Evolutionary conservation across 1,140 invertebrate genomes (phyloP), one percentile per base, ranked within the genome.

Genomic region (Drosophila quadrilineata): DNA sequence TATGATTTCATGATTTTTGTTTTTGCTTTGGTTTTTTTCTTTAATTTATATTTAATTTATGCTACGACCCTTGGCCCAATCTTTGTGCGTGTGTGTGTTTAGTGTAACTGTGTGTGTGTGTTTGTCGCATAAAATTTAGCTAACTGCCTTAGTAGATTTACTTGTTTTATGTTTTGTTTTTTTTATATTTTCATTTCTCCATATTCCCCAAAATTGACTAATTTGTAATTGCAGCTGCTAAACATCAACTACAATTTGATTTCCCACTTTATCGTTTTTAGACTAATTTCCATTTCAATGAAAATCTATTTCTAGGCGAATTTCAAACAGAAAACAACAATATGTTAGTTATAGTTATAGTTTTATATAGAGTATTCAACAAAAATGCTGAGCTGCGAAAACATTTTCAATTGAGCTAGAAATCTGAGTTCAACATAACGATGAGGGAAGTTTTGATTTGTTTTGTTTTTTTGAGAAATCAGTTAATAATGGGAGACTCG

Each of bases 171-270:
- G n/a, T 68, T 72, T 71, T 68, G 71, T 72, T 52, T 49, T 59
- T 56, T 46, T 22, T 14, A 17, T 21, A 6, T 0, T 9, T 21
- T 26, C n/a, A 12, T 9, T 35, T 35, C 28, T 62, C 36, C 24
- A 74, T 77, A 77, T 73, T 77, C 71, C 75, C 67, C 73, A 50
- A 73, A 85, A 85, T 85, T 85, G 79, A 85, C 79, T 86, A 85
- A 85, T 85, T 85, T 70, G 58, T 65, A 77, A 77, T 77, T 77
- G 73, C 63, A 84, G 77, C 72, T 62, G 46, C 50, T 82, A 59
- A 60, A 56, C 68, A 63, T 59, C 54, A 67, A 56, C 76, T 71
- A 71, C 71, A 80, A 80, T 80, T 70, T n/a, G n/a, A n/a, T n/a
- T n/a, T n/a, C n/a, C n/a, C n/a, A n/a, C n/a, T n/a, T n/a, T n/a